Evolutionary conservation across 1,140 invertebrate genomes (phyloP).

Genomic region (Venturia canescens): DNA sequence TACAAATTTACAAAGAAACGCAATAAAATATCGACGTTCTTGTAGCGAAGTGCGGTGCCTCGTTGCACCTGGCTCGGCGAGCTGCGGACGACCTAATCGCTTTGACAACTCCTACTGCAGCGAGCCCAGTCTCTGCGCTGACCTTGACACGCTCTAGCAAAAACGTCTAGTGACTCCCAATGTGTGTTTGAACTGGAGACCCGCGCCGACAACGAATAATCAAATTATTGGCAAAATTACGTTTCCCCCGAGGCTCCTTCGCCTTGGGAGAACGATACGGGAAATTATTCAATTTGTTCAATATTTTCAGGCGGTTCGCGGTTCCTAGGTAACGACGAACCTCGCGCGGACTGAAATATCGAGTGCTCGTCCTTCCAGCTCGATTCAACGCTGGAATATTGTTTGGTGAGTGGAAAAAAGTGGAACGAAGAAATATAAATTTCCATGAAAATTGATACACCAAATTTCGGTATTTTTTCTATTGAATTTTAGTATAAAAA

Average conservation of each 20-base stretch:
- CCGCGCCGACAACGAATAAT: slow-evolving; percentile 9
- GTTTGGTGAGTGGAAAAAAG: too few relatives aligned
- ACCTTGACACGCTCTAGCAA: slow-evolving; percentile 57
- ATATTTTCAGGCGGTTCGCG: not conserved
- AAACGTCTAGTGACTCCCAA: slow-evolving; percentile 37
- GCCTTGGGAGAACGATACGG: slow-evolving; percentile 27
- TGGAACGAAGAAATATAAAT: too few relatives aligned
- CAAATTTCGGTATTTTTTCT: too few relatives aligned
- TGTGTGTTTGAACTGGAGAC: not conserved
- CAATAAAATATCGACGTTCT: slow-evolving; percentile 23
- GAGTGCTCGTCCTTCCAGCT: too few relatives aligned
- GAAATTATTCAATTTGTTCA: slow-evolving; percentile 2
- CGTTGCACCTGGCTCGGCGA: slow-evolving; percentile 59
- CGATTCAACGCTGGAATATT: too few relatives aligned
- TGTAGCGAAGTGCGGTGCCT: slow-evolving; percentile 49
- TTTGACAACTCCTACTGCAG: slow-evolving; percentile 21
- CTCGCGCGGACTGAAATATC: too few relatives aligned
- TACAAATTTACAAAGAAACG: not conserved
- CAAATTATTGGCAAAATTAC: slow-evolving; percentile 8
- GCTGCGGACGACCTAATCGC: slow-evolving; percentile 47
- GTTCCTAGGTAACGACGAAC: too few relatives aligned
- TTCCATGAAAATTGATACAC: too few relatives aligned
- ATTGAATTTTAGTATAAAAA: too few relatives aligned
- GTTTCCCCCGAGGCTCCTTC: not conserved
- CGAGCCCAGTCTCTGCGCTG: slow-evolving; percentile 42